Evolutionary conservation across 2,797 vertebrate species (phyloP).

Genomic region (Ammospiza maritima): DNA sequence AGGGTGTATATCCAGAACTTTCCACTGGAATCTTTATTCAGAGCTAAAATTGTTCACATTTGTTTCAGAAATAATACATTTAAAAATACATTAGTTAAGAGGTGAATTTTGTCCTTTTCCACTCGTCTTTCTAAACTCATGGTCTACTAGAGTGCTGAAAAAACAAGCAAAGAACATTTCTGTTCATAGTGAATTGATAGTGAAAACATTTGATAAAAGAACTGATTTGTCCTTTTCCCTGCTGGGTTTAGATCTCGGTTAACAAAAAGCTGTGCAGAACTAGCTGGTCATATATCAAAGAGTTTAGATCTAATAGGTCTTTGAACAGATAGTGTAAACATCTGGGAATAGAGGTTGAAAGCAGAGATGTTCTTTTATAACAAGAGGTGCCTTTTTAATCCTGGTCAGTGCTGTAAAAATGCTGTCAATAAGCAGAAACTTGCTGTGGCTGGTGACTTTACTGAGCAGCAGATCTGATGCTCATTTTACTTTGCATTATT

Average conservation of each 20-base stretch:
- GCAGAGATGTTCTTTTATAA: not conserved
- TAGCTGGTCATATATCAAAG: slow-evolving; percentile 70
- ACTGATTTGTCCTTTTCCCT: slow-evolving; percentile 64
- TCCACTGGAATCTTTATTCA: not conserved
- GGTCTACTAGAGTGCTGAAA: not conserved
- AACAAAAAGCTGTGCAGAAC: slow-evolving; percentile 65
- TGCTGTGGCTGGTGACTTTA: not conserved
- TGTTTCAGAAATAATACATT: not conserved
- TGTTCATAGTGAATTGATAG: slow-evolving; percentile 11
- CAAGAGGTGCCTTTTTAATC: slow-evolving; percentile 11
- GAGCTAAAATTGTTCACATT: not conserved
- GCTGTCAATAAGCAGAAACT: slow-evolving; percentile 31
- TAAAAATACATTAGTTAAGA: not conserved
- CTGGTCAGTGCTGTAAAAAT: not conserved
- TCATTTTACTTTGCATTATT: not conserved
- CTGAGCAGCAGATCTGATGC: not conserved
- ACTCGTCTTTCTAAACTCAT: not conserved
- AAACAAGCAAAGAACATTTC: not conserved
- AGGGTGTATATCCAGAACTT: not conserved
- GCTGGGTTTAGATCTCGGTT: slow-evolving; percentile 50
- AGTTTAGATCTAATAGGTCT: slow-evolving; percentile 66
- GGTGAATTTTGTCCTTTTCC: not conserved
- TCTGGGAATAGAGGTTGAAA: slow-evolving; percentile 61
- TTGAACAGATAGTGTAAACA: slow-evolving; percentile 69
- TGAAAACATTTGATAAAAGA: slow-evolving; percentile 64